Evolutionary conservation across 2,888 invertebrate genomes (phyloP).

Genomic region (Stenolophus ochropezus): DNA sequence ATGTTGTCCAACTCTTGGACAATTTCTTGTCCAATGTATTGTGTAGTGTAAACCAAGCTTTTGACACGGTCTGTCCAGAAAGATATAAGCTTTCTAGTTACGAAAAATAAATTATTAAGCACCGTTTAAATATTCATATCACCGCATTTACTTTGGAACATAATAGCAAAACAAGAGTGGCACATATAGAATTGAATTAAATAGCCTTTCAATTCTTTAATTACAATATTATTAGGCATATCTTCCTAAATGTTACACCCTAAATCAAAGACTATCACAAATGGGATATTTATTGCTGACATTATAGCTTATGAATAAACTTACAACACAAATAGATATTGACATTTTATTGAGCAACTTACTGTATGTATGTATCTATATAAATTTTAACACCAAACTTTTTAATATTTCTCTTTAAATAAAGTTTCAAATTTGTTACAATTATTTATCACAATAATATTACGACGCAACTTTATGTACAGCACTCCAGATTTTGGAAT

Average conservation of each 20-base stretch:
- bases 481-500: too few species aligned
- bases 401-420: too few species aligned
- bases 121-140: slow-evolving; percentile 52
- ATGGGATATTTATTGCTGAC: slow-evolving; percentile 26
- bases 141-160: slow-evolving; percentile 49
- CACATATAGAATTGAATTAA: slow-evolving; percentile 33
- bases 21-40: neutral
- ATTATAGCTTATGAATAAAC: slow-evolving; percentile 45
- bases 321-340: neutral
- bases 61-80: neutral
- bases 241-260: neutral
- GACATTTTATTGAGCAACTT: neutral
- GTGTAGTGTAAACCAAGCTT: neutral
- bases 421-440: too few species aligned
- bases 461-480: too few species aligned
- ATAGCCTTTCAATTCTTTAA: neutral
- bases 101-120: slow-evolving; percentile 12
- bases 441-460: too few species aligned
- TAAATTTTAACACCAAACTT: neutral
- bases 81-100: neutral
- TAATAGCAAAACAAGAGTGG: slow-evolving; percentile 43
- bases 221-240: slow-evolving; percentile 24
- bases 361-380: neutral
- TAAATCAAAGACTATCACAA: slow-evolving; percentile 50
- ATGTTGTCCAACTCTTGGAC: too few species aligned